Evolutionary conservation across 2,113 vertebrate genomes (phyloP), one percentile per base, ranked within the genome.

Genomic region (Syngnathoides biaculeatus): DNA sequence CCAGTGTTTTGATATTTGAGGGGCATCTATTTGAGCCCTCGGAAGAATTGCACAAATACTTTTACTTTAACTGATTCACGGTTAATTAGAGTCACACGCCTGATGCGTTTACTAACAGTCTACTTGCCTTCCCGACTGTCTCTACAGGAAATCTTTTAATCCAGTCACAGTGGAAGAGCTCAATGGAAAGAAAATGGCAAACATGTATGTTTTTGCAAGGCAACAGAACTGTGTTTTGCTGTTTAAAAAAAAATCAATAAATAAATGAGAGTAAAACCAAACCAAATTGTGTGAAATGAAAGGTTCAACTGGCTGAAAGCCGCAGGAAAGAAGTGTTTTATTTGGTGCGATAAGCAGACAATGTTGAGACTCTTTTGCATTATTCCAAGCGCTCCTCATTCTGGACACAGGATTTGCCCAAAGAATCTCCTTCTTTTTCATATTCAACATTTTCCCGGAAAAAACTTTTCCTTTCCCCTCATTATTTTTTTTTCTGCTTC

Each of bases 391-490:
- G 73, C 64, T 85, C 73, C 68, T 68, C 73, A 87, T 83, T 86
- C 80, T 65, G 70, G 80, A 69, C 69, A 69, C 66, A 56, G 65
- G 73, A 79, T 73, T 79, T 74, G 82, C 87, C n/a, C n/a, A n/a
- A n/a, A n/a, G n/a, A n/a, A 43, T 69, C 74, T 81, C 69, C 78
- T 88, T 88, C 62, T 61, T 78, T 86, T 89, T 82, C 59, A 80
- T 72, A 78, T 80, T 72, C 77, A 70, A 43, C 47, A 12, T 72
- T 55, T 78, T 77, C 83, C 87, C 47, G 69, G 75, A 87, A 84
- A 79, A 75, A 66, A 85, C 73, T 72, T 74, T 73, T 69, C 78
- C 52, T 48, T 64, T 53, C 65, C 60, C 53, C 64, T 67, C 48
- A 71, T 80, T 78, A 74, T 78, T 75, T 57, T 64, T 48, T 59